Evolutionary conservation across 2,797 vertebrate species (phyloP), one percentile per base, ranked within the genome.

Genomic region (Syngnathus rostellatus): DNA sequence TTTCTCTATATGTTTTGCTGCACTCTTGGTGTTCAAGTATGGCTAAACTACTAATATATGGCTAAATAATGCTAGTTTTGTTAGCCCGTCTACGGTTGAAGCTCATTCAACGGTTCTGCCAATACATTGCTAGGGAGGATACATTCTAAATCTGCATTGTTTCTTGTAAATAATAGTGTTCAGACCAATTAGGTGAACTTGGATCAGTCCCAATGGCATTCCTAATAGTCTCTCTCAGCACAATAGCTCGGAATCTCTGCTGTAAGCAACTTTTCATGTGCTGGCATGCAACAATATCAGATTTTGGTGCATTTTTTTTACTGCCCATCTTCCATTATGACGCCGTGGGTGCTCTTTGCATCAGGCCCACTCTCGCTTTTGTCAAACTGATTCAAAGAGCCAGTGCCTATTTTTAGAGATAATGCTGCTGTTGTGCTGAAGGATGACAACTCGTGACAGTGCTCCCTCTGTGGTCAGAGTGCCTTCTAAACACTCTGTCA

Each of bases 331-430:
- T 21, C 25, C 43, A 23, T 21, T 37, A n/a, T 68, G 45, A 39
- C 19, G 58, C 65, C 62, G 0, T 31, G 58, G 74, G 45, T 55
- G 0, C 68, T 77, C 46, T 69, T 67, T 78, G 62, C 64, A 21
- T 80, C 75, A 74, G 64, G 61, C 64, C 61, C 19, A 10, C 21
- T 12, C 68, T 68, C 40, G 62, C 67, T 77, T 64, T 58, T 77
- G 67, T 64, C 61, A 63, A 71, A 79, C 67, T 75, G 73, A 82
- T 81, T 84, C 68, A 64, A 65, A 67, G 65, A 71, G 62, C 72
- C 45, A 59, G 65, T 60, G 63, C 19, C 76, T 87, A 76, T 79
- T 81, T 81, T 83, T 82, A 73, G 77, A 73, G 46, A 37, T 59
- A 39, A 65, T 62, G 31, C 67, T 74, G 54, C 68, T 1, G 50